Evolutionary conservation across 2,797 vertebrate genomes (phyloP), one percentile per base, ranked within the genome.

Genomic region (Paramormyrops hopkinsi): DNA sequence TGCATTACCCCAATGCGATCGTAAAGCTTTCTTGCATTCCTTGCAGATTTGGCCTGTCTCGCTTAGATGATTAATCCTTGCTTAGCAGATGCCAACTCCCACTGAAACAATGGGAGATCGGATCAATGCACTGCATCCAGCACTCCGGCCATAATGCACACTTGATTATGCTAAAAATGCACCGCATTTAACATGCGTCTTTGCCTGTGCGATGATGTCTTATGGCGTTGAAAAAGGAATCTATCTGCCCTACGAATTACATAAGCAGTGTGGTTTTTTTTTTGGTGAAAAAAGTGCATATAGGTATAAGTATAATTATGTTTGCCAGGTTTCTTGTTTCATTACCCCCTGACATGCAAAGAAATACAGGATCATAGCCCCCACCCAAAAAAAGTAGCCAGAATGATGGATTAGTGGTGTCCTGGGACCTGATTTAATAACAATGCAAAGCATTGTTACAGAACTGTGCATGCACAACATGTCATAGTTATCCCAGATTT

Each of bases 21-120:
- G 91, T 94, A 94, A 95, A 94, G 91, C 93, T 95, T 95, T 94
- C 92, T 96, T 95, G 95, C 95, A 95, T 93, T 91, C 84, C 90
- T 48, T 1, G 90, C 88, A 82, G 92, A 92, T 93, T 92, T 91
- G 69, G 89, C 90, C 91, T 93, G 93, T 92, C 93, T 95, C 82
- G 14, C 83, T 90, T 91, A 91, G 90, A 92, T 93, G 93, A 93
- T 93, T 92, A 94, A 94, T 95, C 93, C 90, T 41, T 92, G 93
- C 91, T 93, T 91, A 92, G 92, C 93, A 94, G 92, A 95, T 94
- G 91, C 54, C 46, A 89, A 91, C 87, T 91, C 91, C 89, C 90
- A 91, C 89, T 91, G 90, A 91, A 90, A 91, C 89, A 88, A 87
- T 56, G 85, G 85, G n/a, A n/a, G 85, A 14, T 89, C 33, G 88